Percentiles rank a stretch among this genome's conserved stretches.
Conservation (phyloP, 2,888 invertebrate species). For the Apamea anceps region DNA sequence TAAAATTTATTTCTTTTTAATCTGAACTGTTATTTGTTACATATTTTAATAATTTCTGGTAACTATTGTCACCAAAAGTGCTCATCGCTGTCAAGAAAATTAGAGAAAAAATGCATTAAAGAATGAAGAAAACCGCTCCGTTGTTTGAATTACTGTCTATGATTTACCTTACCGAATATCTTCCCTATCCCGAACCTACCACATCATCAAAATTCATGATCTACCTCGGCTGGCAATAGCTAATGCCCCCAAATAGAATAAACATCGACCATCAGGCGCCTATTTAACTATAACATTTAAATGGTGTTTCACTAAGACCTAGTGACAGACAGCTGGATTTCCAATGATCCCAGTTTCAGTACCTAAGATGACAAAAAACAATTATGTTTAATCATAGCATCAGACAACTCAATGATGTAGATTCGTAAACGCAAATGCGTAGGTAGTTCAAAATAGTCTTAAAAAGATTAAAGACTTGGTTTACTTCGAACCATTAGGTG, state of each 20-base stretch:
- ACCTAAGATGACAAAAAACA: background rate
- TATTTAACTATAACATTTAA: background rate
- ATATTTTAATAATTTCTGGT: conserved; percentile 88
- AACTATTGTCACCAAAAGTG: conserved; percentile 93
- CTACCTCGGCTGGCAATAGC: background rate
- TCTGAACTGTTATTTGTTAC: conserved; percentile 87
- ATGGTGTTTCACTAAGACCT: background rate
- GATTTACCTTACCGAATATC: conserved; percentile 3
- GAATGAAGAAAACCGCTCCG: conserved; percentile 86
- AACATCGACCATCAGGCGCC: background rate
- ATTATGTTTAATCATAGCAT: background rate
- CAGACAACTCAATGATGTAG: background rate
- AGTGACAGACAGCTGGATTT: background rate
- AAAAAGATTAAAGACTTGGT: background rate
- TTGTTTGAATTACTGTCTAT: conserved; percentile 74
- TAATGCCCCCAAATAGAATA: background rate
- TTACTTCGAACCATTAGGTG: background rate
- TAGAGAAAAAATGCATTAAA: conserved; percentile 90
- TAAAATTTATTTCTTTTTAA: conserved; percentile 84
- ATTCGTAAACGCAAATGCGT: background rate
- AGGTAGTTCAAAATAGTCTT: background rate
- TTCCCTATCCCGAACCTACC: background rate
- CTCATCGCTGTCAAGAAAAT: conserved; percentile 92
- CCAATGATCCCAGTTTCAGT: background rate
- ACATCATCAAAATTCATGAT: background rate